Evolutionary conservation across 2,888 invertebrate species (phyloP).

Genomic region (Fragum whitleyi): DNA sequence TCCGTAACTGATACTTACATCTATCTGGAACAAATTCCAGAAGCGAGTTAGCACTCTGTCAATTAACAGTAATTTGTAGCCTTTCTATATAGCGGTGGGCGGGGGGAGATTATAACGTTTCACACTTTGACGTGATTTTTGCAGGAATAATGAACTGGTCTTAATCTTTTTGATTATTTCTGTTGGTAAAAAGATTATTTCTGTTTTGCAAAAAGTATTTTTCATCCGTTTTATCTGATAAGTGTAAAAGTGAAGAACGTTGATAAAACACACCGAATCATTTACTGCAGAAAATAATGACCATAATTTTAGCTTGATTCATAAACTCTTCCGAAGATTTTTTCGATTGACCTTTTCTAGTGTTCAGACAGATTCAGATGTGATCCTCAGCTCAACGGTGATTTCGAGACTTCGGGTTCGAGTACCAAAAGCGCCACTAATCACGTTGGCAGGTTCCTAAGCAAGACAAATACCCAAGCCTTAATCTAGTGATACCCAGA

Average conservation of each 20-base stretch:
- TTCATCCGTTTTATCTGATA: neutral
- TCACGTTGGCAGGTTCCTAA: too few relatives aligned
- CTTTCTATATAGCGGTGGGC: constrained; percentile 16
- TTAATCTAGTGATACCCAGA: too few relatives aligned
- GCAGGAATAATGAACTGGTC: neutral
- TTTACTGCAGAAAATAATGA: too few relatives aligned
- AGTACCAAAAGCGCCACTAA: too few relatives aligned
- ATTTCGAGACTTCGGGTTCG: too few relatives aligned
- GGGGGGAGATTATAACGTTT: constrained; percentile 2
- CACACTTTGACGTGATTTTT: neutral
- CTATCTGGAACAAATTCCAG: constrained; percentile 31
- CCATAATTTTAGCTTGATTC: too few relatives aligned
- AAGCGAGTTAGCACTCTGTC: constrained; percentile 34
- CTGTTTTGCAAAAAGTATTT: neutral
- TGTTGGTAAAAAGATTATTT: neutral
- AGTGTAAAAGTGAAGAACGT: neutral
- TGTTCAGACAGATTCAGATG: too few relatives aligned
- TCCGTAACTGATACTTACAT: constrained; percentile 24
- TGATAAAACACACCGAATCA: too few relatives aligned
- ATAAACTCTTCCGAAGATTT: too few relatives aligned
- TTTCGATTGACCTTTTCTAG: too few relatives aligned
- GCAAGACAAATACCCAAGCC: too few relatives aligned
- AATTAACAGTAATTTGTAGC: constrained; percentile 39
- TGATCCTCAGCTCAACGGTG: too few relatives aligned
- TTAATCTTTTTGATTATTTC: neutral